These are phyloP conservation scores for Fragum fragum DNA, from an alignment of 2,888 invertebrate species.

Conservation along the genomic window DNA sequence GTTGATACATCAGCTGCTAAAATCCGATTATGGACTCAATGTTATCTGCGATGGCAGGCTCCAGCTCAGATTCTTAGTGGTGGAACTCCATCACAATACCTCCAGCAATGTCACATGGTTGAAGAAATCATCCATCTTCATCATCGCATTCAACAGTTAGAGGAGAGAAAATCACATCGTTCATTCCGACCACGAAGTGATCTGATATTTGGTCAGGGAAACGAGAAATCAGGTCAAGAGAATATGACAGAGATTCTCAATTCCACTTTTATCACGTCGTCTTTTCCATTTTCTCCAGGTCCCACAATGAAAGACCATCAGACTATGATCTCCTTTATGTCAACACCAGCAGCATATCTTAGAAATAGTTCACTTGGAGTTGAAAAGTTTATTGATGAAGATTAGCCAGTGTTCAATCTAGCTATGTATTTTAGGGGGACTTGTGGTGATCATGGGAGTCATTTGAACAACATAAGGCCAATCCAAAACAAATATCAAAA, in stretches of 20 bases:
- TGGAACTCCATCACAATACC: conserved; percentile 88
- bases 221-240: conserved; percentile 58
- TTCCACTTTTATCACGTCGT: conserved; percentile 78
- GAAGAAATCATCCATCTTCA: conserved; percentile 86
- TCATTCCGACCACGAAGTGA: conserved; percentile 75
- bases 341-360: conserved; percentile 74
- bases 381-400: conserved; percentile 72
- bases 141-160: conserved; percentile 73
- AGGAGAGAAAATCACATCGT: conserved; percentile 44
- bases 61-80: conserved; percentile 93
- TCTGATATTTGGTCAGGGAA: conserved; percentile 76
- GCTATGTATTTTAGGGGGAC: too few relatives aligned
- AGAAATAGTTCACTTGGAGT: conserved; percentile 77
- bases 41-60: conserved; percentile 96
- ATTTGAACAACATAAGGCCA: too few relatives aligned
- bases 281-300: conserved; percentile 80
- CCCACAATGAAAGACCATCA: conserved; percentile 70
- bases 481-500: too few relatives aligned
- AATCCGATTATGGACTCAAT: conserved; percentile 93
- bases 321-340: conserved; percentile 68
- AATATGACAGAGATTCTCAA: conserved; percentile 72
- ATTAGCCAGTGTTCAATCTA: conserved; percentile 35
- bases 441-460: too few relatives aligned
- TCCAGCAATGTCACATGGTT: conserved; percentile 86
- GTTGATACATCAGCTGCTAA: conserved; percentile 68